Percentiles rank a stretch among this genome's conserved stretches.
Evolutionary conservation across 2,888 invertebrate genomes (phyloP).

Genomic region (Spicauda simplicius): DNA sequence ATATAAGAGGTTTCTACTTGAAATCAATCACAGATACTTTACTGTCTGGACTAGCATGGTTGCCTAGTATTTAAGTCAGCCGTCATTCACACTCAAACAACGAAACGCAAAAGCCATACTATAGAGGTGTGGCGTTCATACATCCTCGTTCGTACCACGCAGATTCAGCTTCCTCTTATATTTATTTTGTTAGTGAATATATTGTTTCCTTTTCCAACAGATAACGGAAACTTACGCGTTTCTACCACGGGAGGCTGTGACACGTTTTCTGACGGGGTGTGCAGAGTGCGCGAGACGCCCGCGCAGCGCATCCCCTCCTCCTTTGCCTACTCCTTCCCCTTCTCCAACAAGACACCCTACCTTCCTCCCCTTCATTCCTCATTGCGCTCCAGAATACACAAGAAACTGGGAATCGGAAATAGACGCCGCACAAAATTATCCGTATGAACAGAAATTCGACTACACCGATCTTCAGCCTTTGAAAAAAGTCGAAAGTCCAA

Average conservation of each 20-base stretch:
- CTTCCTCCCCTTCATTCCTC: constrained; percentile 74
- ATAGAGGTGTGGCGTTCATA: too few species aligned
- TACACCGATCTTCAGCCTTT: constrained; percentile 74
- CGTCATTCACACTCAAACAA: too few species aligned
- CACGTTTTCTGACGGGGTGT: constrained; percentile 97
- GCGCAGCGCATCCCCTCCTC: constrained; percentile 86
- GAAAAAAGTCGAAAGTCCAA: constrained; percentile 76
- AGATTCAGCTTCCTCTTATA: too few species aligned
- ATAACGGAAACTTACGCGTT: constrained; percentile 98
- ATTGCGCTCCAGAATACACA: constrained; percentile 74
- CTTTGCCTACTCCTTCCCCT: constrained; percentile 79
- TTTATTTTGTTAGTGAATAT: too few species aligned
- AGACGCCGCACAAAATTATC: constrained; percentile 76
- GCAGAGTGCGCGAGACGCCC: constrained; percentile 95
- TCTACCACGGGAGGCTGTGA: constrained; percentile 97
- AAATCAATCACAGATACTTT: too few species aligned
- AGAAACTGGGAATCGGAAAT: constrained; percentile 83
- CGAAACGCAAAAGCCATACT: too few species aligned
- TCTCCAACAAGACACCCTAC: constrained; percentile 77
- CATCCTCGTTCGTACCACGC: too few species aligned
- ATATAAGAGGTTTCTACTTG: too few species aligned
- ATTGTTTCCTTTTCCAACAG: constrained; percentile 84
- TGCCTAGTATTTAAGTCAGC: too few species aligned
- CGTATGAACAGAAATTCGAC: constrained; percentile 73
- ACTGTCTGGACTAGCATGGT: too few species aligned